Base-by-base conservation (phyloP, 1,140 invertebrate species). In the Brachionus asplanchnoidis region DNA sequence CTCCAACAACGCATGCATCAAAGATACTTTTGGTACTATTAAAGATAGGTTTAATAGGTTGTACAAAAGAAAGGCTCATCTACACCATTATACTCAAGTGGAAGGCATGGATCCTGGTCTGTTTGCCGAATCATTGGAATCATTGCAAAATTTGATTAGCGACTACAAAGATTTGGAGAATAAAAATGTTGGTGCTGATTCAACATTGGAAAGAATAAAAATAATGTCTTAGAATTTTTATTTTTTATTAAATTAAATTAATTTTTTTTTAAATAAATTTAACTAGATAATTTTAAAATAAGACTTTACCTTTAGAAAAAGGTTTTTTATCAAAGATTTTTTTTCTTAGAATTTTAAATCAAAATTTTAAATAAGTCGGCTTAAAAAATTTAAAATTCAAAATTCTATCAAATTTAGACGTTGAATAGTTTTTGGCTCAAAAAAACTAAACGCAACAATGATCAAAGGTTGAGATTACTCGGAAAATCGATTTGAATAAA, bases 1-100 rank as follows among this genome's bases (percentile, higher is more conserved):
- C 12, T 87, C 89, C 8, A 91, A 91, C 84, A 91, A 90, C 85
- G 89, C 90, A 11, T 90, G 88, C 86, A 87, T 91, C 17, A 85
- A 87, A 78, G 85, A 88, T 40, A 88, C 88, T 68, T 90, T 91
- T 78, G 84, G 85, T 12, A 87, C 88, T 11, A 86, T 91, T 14
- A 85, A 86, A 46, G 87, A 88, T n/a, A 87, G 90, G 85, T 91
- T 90, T 87, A 84, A 87, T 17, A 88, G 87, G 70, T 87, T 91
- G 4, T 91, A 90, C 85, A 89, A 88, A 70, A 85, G 90, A 86
- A 91, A 90, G 87, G 88, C 89, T 85, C 70, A 84, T 42, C 17
- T 68, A n/a, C 36, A 82, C 53, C 85, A 86, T 75, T 85, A 85
- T 42, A 89, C 88, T 1, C 85, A 87, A 60, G 87, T 90, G 32